phyloP scores from a whole-genome alignment of 2,797 vertebrate species.

The Trachops cirrhosus region DNA sequence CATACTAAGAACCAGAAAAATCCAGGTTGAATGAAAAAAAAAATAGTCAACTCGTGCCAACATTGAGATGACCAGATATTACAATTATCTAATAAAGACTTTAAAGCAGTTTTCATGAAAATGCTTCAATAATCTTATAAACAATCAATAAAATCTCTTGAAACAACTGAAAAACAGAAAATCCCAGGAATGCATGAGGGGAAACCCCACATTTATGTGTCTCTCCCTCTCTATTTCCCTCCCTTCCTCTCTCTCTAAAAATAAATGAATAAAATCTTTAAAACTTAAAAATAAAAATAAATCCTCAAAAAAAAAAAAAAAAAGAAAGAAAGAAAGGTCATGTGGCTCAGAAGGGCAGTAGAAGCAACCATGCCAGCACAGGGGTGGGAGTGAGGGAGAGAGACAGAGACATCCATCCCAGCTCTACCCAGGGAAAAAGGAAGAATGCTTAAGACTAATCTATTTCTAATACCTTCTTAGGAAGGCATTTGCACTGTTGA shows the following conservation, averaged over 20 bases:
- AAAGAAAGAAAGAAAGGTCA: not conserved
- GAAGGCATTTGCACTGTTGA: not conserved
- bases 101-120: not conserved
- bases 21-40: not conserved
- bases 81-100: not conserved
- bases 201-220: too few species aligned
- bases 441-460: not conserved
- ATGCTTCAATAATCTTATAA: not conserved
- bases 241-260: too few species aligned
- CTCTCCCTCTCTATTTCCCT: too few species aligned
- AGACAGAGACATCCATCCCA: not conserved
- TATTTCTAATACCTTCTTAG: not conserved
- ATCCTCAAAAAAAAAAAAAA: too few species aligned
- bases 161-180: conserved; percentile 13
- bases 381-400: not conserved
- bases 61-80: not conserved
- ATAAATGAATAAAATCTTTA: too few species aligned
- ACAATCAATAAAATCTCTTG: not conserved
- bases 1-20: not conserved
- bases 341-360: not conserved
- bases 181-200: not conserved
- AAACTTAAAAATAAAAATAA: too few species aligned
- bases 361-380: not conserved
- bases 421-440: not conserved
- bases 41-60: not conserved